Percentiles rank a stretch among this genome's conserved stretches.
Evolutionary conservation across 2,113 vertebrate species (phyloP).

Genomic region (Oxyura jamaicensis): DNA sequence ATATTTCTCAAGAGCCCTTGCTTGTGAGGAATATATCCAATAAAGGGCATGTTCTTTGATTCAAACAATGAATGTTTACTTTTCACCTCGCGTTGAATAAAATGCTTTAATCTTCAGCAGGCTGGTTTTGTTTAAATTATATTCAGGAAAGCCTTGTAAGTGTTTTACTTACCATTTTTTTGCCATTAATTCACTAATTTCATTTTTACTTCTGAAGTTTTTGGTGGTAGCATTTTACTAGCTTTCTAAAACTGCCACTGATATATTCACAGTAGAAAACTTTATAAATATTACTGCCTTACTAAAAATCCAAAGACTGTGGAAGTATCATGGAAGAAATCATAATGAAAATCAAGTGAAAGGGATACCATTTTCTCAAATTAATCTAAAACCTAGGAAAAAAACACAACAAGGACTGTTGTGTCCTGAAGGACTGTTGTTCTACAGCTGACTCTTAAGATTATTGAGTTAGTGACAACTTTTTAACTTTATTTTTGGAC

Average conservation of each 20-base stretch:
- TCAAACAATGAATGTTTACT: neutral
- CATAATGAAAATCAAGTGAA: neutral
- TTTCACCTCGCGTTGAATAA: neutral
- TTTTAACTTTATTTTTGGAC: neutral
- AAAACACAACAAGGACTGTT: too few relatives aligned
- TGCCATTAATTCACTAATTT: neutral
- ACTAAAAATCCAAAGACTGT: neutral
- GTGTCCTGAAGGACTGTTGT: neutral
- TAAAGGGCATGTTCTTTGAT: neutral
- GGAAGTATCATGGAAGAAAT: neutral
- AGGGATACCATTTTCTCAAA: neutral
- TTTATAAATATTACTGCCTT: neutral
- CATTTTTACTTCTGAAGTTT: neutral
- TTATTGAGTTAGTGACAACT: neutral
- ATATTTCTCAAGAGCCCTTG: neutral
- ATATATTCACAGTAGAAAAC: neutral
- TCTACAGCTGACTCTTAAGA: neutral
- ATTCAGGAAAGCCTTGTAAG: neutral
- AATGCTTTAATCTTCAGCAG: slow-evolving; percentile 1
- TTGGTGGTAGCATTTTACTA: neutral
- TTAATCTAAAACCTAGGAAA: neutral
- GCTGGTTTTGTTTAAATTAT: neutral
- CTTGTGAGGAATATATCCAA: neutral
- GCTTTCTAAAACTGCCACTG: neutral
- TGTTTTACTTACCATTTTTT: neutral